phyloP scores from a whole-genome alignment of 2,888 invertebrate genomes.

The Rhabditoides inermis region DNA sequence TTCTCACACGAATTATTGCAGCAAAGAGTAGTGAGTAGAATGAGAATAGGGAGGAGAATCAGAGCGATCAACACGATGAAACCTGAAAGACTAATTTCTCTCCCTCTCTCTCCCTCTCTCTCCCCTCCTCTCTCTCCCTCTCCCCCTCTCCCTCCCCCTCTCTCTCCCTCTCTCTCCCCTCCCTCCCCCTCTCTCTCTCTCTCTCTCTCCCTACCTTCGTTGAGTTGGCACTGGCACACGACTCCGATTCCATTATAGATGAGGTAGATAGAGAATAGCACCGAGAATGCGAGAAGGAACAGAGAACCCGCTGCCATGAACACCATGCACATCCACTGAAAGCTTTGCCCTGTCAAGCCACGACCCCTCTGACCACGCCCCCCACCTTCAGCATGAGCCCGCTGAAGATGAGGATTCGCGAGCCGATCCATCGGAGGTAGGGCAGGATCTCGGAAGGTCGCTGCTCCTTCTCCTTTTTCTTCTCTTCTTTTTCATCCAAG shows the following conservation, averaged over 20 bases:
- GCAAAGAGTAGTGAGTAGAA: conserved; percentile 32
- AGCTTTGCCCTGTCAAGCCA: neutral
- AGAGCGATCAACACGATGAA: conserved; percentile 25
- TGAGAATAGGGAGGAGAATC: conserved; percentile 25
- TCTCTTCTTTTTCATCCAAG: conserved; percentile 13
- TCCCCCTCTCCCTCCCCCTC: no score
- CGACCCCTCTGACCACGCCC: neutral
- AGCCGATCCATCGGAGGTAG: conserved; percentile 18
- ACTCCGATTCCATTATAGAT: conserved; percentile 35
- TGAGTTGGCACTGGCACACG: conserved; percentile 32
- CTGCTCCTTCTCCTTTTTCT: conserved; percentile 2
- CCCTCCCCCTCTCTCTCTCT: no score
- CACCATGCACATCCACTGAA: conserved; percentile 18
- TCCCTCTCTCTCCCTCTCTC: no score
- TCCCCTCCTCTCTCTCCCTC: no score
- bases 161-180: no score
- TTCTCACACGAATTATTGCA: conserved; percentile 36
- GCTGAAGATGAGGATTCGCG: conserved; percentile 14
- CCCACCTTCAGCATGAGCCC: conserved; percentile 22
- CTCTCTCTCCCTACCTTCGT: no score
- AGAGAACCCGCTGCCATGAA: conserved; percentile 23
- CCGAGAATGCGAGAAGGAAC: conserved; percentile 23
- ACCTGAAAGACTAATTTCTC: no score
- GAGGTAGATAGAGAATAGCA: conserved; percentile 30
- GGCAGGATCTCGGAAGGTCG: neutral